Percentiles rank a stretch among this genome's conserved stretches.
Conservation (phyloP, 2,888 invertebrate species). For the Cordylochernes scorpioides region DNA sequence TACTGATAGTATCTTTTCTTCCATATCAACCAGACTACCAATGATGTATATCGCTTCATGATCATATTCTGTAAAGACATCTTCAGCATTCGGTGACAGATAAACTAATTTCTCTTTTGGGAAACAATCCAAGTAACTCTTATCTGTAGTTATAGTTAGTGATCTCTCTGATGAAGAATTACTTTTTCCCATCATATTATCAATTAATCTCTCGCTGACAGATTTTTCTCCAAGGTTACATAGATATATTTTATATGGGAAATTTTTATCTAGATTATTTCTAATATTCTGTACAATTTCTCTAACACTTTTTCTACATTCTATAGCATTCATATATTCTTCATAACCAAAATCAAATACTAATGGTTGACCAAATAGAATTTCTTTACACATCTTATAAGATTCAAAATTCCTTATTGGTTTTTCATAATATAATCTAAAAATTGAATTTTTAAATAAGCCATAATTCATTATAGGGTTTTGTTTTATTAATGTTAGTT, state of each 20-base stretch:
- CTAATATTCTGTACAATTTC: too few relatives aligned
- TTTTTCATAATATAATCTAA: too few relatives aligned
- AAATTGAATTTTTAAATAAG: too few relatives aligned
- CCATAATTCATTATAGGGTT: too few relatives aligned
- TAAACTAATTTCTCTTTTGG: conserved; percentile 55
- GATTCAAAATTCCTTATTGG: too few relatives aligned
- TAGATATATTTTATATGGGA: conserved; percentile 50
- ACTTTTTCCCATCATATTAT: conserved; percentile 3
- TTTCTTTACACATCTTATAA: too few relatives aligned
- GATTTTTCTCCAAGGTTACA: conserved; percentile 4
- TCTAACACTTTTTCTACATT: conserved; percentile 43
- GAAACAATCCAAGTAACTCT: conserved; percentile 49
- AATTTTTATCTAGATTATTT: too few relatives aligned
- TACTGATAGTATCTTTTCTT: too few relatives aligned
- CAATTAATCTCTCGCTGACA: conserved; percentile 1
- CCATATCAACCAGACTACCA: too few relatives aligned
- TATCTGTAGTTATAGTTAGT: conserved; percentile 35
- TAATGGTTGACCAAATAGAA: conserved; percentile 42
- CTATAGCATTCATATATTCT: conserved; percentile 39
- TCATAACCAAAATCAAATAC: conserved; percentile 61
- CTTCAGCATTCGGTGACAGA: conserved; percentile 55
- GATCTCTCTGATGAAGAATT: conserved; percentile 33
- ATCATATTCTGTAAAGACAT: conserved; percentile 38
- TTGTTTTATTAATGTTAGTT: too few relatives aligned
- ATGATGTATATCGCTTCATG: conserved; percentile 56